Base-by-base conservation (phyloP, 2,797 vertebrate species). In the Acridotheres tristis region DNA sequence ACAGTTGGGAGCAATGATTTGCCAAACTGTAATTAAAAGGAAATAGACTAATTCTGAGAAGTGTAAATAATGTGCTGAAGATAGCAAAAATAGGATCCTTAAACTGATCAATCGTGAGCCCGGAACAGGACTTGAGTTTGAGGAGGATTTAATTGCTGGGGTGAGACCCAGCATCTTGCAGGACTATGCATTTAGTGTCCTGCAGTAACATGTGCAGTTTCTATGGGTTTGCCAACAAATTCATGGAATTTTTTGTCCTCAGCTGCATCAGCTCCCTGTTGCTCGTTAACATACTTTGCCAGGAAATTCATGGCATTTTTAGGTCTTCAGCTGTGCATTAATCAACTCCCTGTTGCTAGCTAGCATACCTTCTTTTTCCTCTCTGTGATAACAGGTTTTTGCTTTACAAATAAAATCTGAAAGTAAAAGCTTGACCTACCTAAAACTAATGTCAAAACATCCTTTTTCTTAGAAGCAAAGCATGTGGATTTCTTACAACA, bases 11-110 rank as follows among this genome's bases (percentile, higher is more conserved):
- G 90, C 79, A 84, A 55, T 73, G 89, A 84, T 88, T 96, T 96
- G 95, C 92, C 94, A 97, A 94, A 95, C 69, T 94, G 79, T 84
- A 95, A 94, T 97, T 96, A 93, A 91, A 96, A 94, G 85, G 87
- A 96, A 97, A 81, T 73, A 95, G 92, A 45, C 62, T 94, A 27
- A 73, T 94, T 95, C 43, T 50, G 62, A 66, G 75, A 85, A 96
- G 73, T 15, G 62, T 94, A 95, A 96, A 96, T 81, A 95, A 50
- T 71, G 73, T 91, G 54, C 82, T 93, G 63, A 91, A 78, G 68
- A 92, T 93, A 94, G 91, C 65, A 96, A 92, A 95, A 96, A 84
- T 63, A 84, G 36, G 32, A 27, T 68, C 34, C 87, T 96, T 95
- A 86, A 89, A 59, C 21, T 57, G 90, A 88, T 89, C 85, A 32